A percentile compares a stretch with the other conserved stretches of the same genome.
Conservation (phyloP, 2,888 invertebrate genomes). For the Amphipyra berbera region DNA sequence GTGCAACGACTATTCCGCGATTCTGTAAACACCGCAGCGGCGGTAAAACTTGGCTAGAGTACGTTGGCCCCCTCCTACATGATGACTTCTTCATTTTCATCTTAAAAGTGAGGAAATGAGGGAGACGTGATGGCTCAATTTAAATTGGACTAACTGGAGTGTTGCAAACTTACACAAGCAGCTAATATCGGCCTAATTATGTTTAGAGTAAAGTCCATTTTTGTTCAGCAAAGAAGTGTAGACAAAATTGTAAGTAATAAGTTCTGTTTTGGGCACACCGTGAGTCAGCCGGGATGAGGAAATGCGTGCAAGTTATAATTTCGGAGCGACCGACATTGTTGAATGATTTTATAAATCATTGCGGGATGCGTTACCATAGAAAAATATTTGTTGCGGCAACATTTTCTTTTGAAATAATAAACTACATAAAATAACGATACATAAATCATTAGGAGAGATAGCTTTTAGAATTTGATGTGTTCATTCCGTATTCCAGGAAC, state of each 20-base stretch:
- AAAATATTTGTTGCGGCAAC: slow-evolving; percentile 63
- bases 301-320: slow-evolving; percentile 89
- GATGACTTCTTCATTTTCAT: slow-evolving; percentile 59
- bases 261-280: slow-evolving; percentile 87
- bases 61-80: slow-evolving; percentile 68
- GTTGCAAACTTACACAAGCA: slow-evolving; percentile 65
- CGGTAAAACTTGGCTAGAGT: slow-evolving; percentile 74
- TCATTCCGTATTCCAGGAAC: slow-evolving; percentile 1
- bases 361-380: slow-evolving; percentile 65
- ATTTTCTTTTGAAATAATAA: slow-evolving; percentile 47
- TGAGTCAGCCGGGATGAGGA: slow-evolving; percentile 88
- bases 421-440: slow-evolving; percentile 17
- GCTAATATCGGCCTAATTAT: slow-evolving; percentile 35
- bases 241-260: slow-evolving; percentile 79
- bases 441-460: slow-evolving; percentile 33
- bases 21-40: slow-evolving; percentile 87
- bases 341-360: slow-evolving; percentile 83
- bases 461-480: slow-evolving; percentile 1
- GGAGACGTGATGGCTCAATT: slow-evolving; percentile 68
- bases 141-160: slow-evolving; percentile 68
- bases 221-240: slow-evolving; percentile 40
- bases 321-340: slow-evolving; percentile 85
- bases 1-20: slow-evolving; percentile 88
- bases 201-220: slow-evolving; percentile 55
- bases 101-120: slow-evolving; percentile 54